A percentile compares a stretch with the other conserved stretches of the same genome.
These are phyloP conservation scores for Lutjanus argentimaculatus DNA, from an alignment of 2,797 vertebrate genomes.

Conservation along the genomic window DNA sequence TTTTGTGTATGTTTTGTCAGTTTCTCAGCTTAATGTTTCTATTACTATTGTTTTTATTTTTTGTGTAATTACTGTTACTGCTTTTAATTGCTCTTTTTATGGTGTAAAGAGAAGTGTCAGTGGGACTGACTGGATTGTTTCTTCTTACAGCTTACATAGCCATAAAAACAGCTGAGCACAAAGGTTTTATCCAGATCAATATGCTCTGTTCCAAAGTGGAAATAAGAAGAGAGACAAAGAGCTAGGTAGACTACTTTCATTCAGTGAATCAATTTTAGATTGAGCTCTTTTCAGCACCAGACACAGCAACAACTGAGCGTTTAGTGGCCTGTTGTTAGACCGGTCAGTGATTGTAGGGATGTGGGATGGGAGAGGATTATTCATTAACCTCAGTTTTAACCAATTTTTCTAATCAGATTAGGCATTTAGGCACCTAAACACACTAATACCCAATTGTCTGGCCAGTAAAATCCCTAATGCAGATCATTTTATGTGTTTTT, in stretches of 20 bases:
- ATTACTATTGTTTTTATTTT: background rate
- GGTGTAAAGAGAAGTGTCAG: slow-evolving; percentile 13
- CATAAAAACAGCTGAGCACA: slow-evolving; percentile 72
- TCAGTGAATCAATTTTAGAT: slow-evolving; percentile 56
- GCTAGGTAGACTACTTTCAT: slow-evolving; percentile 58
- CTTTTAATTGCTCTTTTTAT: slow-evolving; percentile 4
- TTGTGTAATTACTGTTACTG: background rate
- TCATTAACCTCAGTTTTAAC: slow-evolving; percentile 37
- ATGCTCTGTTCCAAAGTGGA: slow-evolving; percentile 60
- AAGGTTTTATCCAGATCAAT: slow-evolving; percentile 71
- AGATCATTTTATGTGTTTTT: background rate
- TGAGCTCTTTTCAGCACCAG: slow-evolving; percentile 24
- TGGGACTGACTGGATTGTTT: slow-evolving; percentile 51
- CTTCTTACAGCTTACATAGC: slow-evolving; percentile 53
- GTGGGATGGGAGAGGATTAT: slow-evolving; percentile 22
- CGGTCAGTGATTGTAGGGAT: slow-evolving; percentile 3
- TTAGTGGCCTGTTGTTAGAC: slow-evolving; percentile 25
- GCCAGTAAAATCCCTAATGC: background rate
- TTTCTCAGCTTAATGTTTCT: background rate
- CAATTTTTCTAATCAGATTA: slow-evolving; percentile 16
- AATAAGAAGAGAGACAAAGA: slow-evolving; percentile 58
- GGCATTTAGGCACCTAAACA: slow-evolving; percentile 1
- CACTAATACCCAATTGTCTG: background rate
- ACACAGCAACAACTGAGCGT: slow-evolving; percentile 35
- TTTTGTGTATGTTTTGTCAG: background rate